phyloP scores from a whole-genome alignment of 2,113 vertebrate species.

The Menura novaehollandiae region DNA sequence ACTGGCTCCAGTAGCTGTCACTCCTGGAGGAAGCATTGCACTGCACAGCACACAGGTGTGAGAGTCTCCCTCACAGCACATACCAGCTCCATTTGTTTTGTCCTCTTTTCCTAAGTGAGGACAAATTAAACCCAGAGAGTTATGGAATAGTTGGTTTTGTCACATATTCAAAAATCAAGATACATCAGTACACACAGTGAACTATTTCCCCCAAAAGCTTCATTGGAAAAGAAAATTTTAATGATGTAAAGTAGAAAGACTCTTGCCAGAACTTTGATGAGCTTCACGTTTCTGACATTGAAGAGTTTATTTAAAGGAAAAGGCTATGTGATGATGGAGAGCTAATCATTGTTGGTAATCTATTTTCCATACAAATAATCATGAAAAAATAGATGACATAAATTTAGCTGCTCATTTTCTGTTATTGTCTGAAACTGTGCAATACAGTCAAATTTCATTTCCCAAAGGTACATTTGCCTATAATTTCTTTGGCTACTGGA shows the following conservation, averaged over 20 bases:
- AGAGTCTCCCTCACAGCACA: background rate
- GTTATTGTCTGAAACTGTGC: background rate
- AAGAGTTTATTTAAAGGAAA: slow-evolving; percentile 20
- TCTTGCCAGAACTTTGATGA: background rate
- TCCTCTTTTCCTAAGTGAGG: background rate
- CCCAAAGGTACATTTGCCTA: background rate
- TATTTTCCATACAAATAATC: background rate
- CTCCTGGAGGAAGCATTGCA: background rate
- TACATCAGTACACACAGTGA: background rate
- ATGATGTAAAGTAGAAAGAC: background rate
- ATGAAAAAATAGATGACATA: background rate
- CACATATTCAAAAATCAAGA: background rate
- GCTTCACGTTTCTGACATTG: background rate
- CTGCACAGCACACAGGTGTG: rapidly evolving
- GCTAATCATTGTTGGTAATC: background rate
- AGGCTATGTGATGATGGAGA: background rate
- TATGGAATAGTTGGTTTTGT: background rate
- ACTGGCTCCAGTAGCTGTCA: background rate
- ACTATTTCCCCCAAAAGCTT: background rate
- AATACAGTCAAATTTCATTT: background rate
- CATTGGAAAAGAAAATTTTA: background rate
- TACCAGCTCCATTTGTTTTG: background rate
- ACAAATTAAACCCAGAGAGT: background rate
- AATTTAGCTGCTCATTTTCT: background rate
- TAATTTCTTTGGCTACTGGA: background rate